Conservation (phyloP, 2,888 invertebrate genomes). For the Seira musarum region DNA sequence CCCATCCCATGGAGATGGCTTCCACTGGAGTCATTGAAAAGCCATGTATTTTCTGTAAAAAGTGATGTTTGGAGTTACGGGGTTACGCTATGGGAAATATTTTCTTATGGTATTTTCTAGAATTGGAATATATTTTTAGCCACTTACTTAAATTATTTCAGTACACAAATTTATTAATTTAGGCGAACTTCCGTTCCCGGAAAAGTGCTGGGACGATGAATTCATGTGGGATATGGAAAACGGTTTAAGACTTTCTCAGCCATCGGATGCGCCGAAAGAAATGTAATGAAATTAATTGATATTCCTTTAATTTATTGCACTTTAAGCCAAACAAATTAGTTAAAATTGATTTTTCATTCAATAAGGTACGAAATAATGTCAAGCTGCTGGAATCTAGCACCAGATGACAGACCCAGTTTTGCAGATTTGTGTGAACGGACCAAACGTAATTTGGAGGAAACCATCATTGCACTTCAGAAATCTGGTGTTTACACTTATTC, state of each 20-base stretch:
- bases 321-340: background rate
- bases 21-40: too few relatives aligned
- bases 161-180: too few relatives aligned
- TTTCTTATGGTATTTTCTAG: background rate
- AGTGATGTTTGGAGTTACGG: too few relatives aligned
- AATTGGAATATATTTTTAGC: background rate
- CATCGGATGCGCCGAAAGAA: background rate
- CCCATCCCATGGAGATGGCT: too few relatives aligned
- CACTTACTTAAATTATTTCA: background rate
- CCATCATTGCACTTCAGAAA: too few relatives aligned
- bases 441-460: too few relatives aligned
- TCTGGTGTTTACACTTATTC: too few relatives aligned
- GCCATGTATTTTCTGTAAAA: constrained; percentile 26
- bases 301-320: too few relatives aligned
- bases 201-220: background rate
- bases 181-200: background rate
- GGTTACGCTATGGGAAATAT: constrained; percentile 26
- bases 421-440: too few relatives aligned
- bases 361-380: background rate
- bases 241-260: background rate
- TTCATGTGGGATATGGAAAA: background rate
- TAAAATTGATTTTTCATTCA: background rate
- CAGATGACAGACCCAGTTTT: background rate
- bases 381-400: background rate
- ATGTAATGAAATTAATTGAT: constrained; percentile 11